A percentile compares a stretch with the other conserved stretches of the same genome.
Conservation (phyloP, 1,140 invertebrate genomes). For the Dinoponera quadriceps region DNA sequence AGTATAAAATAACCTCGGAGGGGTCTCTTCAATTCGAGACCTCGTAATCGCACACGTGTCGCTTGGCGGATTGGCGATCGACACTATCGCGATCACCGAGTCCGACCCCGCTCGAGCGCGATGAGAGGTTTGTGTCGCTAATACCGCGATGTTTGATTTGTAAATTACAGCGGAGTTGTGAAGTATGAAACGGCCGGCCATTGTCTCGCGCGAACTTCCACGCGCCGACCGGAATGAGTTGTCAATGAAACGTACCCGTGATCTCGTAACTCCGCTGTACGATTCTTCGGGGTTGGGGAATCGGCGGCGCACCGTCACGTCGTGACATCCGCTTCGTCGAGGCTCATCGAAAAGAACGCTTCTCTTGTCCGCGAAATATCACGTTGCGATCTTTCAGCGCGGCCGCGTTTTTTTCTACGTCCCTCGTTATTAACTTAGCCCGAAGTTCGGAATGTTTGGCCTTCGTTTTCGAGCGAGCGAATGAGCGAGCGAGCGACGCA, state of each 20-base stretch:
- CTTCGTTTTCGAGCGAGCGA: background rate
- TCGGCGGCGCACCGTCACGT: background rate
- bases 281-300: too few species aligned
- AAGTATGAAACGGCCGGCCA: background rate
- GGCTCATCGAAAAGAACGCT: background rate
- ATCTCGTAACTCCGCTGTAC: too few species aligned
- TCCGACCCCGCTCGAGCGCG: background rate
- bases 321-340: background rate
- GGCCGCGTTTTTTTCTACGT: too few species aligned
- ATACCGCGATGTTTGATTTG: slow-evolving; percentile 6
- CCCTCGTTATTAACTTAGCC: background rate
- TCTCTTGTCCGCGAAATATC: too few species aligned
- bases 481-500: too few species aligned
- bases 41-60: background rate
- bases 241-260: background rate
- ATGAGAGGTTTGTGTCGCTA: background rate
- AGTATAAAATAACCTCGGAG: background rate
- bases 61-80: background rate
- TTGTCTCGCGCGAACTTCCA: background rate
- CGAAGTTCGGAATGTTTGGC: slow-evolving; percentile 16
- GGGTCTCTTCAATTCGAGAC: background rate
- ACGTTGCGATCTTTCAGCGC: too few species aligned
- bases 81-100: background rate
- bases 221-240: background rate
- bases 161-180: background rate